Evolutionary conservation across 2,888 invertebrate species (phyloP).

Genomic region (Macaria liturata): DNA sequence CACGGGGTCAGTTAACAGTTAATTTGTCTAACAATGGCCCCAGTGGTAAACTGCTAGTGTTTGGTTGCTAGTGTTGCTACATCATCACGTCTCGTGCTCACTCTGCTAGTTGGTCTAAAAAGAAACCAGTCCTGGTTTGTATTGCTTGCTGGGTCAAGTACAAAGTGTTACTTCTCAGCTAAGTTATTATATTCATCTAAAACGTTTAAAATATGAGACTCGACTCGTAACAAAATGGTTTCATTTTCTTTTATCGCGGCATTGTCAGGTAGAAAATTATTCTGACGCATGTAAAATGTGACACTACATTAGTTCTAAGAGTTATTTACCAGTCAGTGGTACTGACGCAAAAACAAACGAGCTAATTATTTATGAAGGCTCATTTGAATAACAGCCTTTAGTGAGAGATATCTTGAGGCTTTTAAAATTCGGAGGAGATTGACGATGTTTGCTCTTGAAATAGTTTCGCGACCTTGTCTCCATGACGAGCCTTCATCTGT

Average conservation of each 20-base stretch:
- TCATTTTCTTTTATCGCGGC: no score
- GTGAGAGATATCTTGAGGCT: conserved; percentile 12
- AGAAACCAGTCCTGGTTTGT: neutral
- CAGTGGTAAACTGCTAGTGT: conserved; percentile 9
- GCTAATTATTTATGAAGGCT: conserved; percentile 1
- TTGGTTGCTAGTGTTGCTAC: conserved; percentile 12
- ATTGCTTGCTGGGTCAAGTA: conserved; percentile 1
- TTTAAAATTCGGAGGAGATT: conserved; percentile 11
- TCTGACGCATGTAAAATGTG: no score
- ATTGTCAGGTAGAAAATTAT: no score
- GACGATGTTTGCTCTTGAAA: conserved; percentile 19
- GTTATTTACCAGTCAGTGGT: no score
- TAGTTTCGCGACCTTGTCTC: conserved; percentile 22
- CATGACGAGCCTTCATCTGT: conserved; percentile 10
- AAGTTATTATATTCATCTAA: no score
- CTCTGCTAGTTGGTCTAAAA: no score
- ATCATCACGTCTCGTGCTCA: conserved; percentile 6
- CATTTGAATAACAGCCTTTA: conserved; percentile 6
- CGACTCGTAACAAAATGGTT: no score
- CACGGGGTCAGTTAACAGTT: conserved; percentile 18
- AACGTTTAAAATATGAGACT: no score
- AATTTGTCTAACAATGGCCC: conserved; percentile 16
- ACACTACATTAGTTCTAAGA: no score
- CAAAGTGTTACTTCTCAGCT: no score
- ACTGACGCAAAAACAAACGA: no score